Base-by-base conservation (phyloP, 2,113 vertebrate species). In the Montifringilla adamsi region DNA sequence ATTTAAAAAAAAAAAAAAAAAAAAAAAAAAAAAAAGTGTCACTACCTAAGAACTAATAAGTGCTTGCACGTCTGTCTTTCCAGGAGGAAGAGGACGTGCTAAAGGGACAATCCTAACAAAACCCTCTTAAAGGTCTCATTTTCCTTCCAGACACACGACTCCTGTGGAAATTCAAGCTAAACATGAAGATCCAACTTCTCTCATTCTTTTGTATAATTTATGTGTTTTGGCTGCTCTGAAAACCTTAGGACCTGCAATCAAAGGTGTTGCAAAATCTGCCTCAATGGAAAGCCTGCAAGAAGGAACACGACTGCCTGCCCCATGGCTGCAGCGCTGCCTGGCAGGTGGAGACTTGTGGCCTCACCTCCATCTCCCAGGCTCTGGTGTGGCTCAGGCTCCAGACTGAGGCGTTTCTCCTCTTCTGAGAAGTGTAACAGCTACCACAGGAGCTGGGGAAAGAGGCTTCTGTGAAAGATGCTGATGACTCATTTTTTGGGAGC, bases 301-400 rank as follows among this genome's bases (percentile, higher is more conserved):
- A 92, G 82, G 67, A 90, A 76, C 94, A 85, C 0, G 82, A 79
- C 58, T 4, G 22, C 58, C 78, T 68, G 47, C 37, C 35, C 43
- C 5, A 2, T 4, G 46, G 63, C 23, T 83, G 58, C 44, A 1
- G 47, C 1, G 0, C 66, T 72, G 83, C 59, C 86, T 76, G 91
- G 64, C 93, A 84, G 80, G 87, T 74, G 77, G 39, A 74, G 84
- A 67, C 93, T 89, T 94, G 95, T 27, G 58, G 35, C 30, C 44
- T 20, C 24, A 19, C 43, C 82, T 60, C 75, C 27, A 0, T 64
- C 85, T 76, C n/a, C 21, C 1, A 0, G 74, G 47, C 20, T 81
- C 30, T 11, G 14, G 12, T 11, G 15, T 1, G 2, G 20, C 75
- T 82, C 30, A 3, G 33, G 15, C 66, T 79, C 43, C 72, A 89